Evolutionary conservation across 2,113 vertebrate species (phyloP).

Genomic region (Megaptera novaeangliae): DNA sequence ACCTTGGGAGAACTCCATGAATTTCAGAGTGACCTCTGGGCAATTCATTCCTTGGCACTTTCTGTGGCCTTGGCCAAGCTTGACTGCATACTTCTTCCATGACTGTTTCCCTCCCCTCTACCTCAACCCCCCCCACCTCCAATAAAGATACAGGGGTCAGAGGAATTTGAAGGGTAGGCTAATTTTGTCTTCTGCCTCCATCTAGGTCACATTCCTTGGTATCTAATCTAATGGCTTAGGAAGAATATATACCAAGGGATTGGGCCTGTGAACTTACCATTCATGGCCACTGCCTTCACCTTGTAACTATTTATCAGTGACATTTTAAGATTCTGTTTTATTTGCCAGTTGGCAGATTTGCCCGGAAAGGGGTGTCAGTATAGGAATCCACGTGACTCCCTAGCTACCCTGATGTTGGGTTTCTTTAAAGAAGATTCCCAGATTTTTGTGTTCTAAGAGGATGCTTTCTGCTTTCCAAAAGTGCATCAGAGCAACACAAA

Average conservation of each 20-base stretch:
- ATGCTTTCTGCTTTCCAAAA: constrained; percentile 18
- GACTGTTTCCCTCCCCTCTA: neutral
- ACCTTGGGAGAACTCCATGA: neutral
- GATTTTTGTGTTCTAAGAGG: neutral
- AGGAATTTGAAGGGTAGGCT: constrained; percentile 29
- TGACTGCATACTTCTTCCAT: neutral
- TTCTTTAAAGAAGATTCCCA: neutral
- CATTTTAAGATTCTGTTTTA: constrained; percentile 27
- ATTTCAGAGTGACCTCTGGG: constrained; percentile 33
- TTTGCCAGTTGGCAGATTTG: constrained; percentile 20
- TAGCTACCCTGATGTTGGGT: neutral
- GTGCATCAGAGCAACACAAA: neutral
- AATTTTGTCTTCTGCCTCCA: constrained; percentile 42
- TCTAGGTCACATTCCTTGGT: constrained; percentile 21
- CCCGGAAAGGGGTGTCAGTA: neutral
- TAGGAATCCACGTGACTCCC: neutral
- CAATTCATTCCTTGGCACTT: constrained; percentile 36
- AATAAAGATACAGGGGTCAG: neutral
- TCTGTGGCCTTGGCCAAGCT: neutral
- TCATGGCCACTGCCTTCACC: neutral
- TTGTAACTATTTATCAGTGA: constrained; percentile 31
- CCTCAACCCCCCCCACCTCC: neutral
- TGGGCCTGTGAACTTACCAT: neutral
- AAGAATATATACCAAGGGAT: constrained; percentile 35
- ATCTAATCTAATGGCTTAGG: neutral